Evolutionary conservation across 2,888 invertebrate genomes (phyloP), one percentile per base, ranked within the genome.

Genomic region (Spodoptera exigua): DNA sequence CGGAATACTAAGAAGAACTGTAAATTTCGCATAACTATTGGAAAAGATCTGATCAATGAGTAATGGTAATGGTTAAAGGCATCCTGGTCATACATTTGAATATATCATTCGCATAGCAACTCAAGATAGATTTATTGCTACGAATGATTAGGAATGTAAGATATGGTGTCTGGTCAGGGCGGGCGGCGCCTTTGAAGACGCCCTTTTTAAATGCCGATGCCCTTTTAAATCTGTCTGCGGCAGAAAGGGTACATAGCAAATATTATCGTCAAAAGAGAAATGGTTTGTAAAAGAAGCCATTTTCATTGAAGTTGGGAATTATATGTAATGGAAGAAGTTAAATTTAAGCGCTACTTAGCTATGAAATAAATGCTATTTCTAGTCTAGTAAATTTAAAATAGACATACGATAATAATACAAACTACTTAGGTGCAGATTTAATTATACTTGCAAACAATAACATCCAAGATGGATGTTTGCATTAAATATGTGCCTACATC

Each of bases 101-200:
- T 54, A 59, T 58, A 59, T 58, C 37, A 53, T 49, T 55, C 14
- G 32, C 34, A 32, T 48, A 45, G 55, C 39, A 61, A 57, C 62
- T 49, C 58, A 60, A 67, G 55, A 55, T 44, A 45, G 69, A 67
- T 70, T 72, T 74, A 72, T 63, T 55, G 53, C 62, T 36, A 27
- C 9, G 17, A 59, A 63, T 57, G 65, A 67, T 74, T 69, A 65
- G 52, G 56, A 61, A 66, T 46, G 64, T 70, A 71, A 69, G 53
- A 69, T 74, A 75, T 66, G 53, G 53, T 70, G 78, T 80, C 79
- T 81, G 79, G 79, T 61, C 73, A 74, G 76, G 79, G 75, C 75
- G 73, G 73, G 80, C 80, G 81, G 80, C 59, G 70, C 60, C 75
- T 85, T 83, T 82, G 77, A 78, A 70, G 71, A 47, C 62, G 68